Conservation (phyloP, 2,888 invertebrate genomes). For the Rhagophthalmus giganteus region DNA sequence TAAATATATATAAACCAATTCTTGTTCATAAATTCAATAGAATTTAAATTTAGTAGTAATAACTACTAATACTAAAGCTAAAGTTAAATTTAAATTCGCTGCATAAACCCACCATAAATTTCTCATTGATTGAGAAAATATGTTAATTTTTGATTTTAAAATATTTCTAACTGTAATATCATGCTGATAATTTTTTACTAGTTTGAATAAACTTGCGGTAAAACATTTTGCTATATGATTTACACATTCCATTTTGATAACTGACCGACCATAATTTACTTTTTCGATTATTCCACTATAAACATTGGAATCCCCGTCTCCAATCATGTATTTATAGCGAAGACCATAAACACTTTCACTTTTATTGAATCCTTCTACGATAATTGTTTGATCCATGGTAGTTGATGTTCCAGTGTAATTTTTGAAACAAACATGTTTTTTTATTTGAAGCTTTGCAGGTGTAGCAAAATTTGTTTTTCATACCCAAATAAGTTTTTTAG, state of each 20-base stretch:
- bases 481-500: background rate
- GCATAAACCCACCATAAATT: too few relatives aligned
- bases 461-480: background rate
- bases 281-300: background rate
- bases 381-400: background rate
- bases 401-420: background rate
- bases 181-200: background rate
- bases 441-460: background rate
- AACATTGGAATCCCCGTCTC: background rate
- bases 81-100: too few relatives aligned
- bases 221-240: background rate
- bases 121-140: too few relatives aligned
- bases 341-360: background rate
- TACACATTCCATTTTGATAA: background rate
- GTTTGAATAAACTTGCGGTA: background rate
- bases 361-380: background rate
- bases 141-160: too few relatives aligned
- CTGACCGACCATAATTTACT: background rate
- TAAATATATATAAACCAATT: too few relatives aligned
- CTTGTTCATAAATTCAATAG: too few relatives aligned
- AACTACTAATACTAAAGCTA: too few relatives aligned
- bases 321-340: background rate
- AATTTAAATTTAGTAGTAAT: too few relatives aligned
- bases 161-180: too few relatives aligned
- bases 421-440: background rate